Base-by-base conservation (phyloP, 2,113 vertebrate genomes). In the Heterotilapia buettikoferi region DNA sequence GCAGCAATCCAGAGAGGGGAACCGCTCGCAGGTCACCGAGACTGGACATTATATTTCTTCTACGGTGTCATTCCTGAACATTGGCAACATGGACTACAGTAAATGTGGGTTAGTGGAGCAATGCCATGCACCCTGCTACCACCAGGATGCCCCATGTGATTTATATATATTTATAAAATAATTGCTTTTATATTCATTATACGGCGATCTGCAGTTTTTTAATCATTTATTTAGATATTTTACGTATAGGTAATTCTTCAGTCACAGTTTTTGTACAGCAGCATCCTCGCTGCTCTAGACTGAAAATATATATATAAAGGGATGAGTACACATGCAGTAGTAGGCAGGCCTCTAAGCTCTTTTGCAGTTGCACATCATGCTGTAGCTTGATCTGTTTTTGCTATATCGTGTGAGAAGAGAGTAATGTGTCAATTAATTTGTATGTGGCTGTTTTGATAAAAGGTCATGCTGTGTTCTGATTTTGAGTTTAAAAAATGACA, bases 41-140 rank as follows among this genome's bases (percentile, higher is more conserved):
- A 68, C n/a, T 57, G 18, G 14, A 50, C 38, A 12, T 54, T 14
- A 18, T 47, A 13, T 88, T 43, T 24, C 2, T 29, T 56, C 52
- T 50, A 68, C n/a, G 61, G 53, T 84, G 82, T 81, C 88, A 80
- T 90, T 84, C 78, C 86, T 59, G 24, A 2, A 61, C 85, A 68
- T 29, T 31, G 40, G 40, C 86, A 90, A 52, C 89, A 61, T 40
- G 80, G 18, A 12, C 83, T 24, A 9, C 33, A 24, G 83, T 56
- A 85, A 92, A 95, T 95, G 80, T 95, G 88, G 94, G 94, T 95
- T 95, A 95, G 94, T 96, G 90, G 95, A 95, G 91, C 95, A 95
- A 82, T 92, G 73, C 86, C 71, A 81, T 53, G 80, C 84, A 12
- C 87, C 78, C 50, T 61, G 71, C 68, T 71, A 90, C 90, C 87